Percentiles rank a stretch among this genome's conserved stretches.
These are phyloP conservation scores for Phengaris arion DNA, from an alignment of 2,888 invertebrate species.

Conservation along the genomic window DNA sequence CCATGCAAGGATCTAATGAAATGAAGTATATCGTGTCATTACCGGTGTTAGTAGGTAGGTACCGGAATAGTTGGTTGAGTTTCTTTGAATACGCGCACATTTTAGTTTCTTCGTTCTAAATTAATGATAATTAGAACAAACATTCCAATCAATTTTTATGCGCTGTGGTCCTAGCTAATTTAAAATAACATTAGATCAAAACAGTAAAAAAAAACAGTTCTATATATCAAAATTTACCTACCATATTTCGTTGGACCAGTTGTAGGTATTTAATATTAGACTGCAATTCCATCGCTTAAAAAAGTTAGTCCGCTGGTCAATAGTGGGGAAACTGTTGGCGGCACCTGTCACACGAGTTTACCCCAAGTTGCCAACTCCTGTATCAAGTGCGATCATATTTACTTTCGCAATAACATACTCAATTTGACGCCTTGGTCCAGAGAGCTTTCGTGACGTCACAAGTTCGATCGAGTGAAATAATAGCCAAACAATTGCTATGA, in stretches of 20 bases:
- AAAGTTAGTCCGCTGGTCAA: constrained; percentile 23
- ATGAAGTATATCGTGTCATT: background rate
- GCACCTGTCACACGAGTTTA: constrained; percentile 61
- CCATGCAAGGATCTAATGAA: constrained; percentile 18
- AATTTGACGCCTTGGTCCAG: background rate
- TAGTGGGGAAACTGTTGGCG: constrained; percentile 44
- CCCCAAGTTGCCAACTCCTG: constrained; percentile 50
- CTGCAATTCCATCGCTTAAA: constrained; percentile 12
- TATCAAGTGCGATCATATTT: constrained; percentile 17
- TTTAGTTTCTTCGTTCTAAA: too few species aligned
- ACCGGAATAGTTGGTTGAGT: background rate
- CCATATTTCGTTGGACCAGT: background rate
- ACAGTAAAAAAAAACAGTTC: too few species aligned
- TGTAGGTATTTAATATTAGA: background rate
- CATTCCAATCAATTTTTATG: too few species aligned
- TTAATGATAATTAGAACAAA: too few species aligned
- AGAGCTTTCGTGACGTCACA: background rate
- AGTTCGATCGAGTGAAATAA: background rate
- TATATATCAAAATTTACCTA: background rate
- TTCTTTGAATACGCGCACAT: background rate
- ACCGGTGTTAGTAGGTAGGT: background rate
- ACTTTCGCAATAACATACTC: constrained; percentile 13
- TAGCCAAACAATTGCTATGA: background rate
- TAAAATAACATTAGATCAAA: too few species aligned
- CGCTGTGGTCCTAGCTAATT: too few species aligned